phyloP scores from a whole-genome alignment of 2,888 invertebrate genomes.

The Cantharis nigra region DNA sequence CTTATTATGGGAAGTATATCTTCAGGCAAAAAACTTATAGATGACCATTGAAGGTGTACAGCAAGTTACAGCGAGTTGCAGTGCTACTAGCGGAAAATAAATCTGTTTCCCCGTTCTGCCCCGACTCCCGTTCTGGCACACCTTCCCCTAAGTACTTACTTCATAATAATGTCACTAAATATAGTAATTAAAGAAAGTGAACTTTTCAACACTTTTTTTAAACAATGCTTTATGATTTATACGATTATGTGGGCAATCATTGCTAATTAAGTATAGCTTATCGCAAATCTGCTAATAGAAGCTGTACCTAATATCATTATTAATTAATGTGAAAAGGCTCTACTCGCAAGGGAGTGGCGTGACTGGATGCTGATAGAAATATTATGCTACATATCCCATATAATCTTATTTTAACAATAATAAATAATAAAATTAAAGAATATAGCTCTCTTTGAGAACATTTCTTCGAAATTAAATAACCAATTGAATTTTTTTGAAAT shows the following conservation, averaged over 20 bases:
- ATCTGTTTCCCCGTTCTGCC: too few species aligned
- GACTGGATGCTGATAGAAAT: neutral
- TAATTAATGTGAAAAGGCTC: neutral
- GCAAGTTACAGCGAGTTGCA: too few species aligned
- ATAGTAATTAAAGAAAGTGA: neutral
- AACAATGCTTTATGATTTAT: neutral
- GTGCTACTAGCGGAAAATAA: too few species aligned
- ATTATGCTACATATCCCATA: neutral
- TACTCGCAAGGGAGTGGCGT: neutral
- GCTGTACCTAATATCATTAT: neutral
- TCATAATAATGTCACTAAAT: neutral
- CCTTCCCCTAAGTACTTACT: too few species aligned
- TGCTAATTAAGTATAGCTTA: neutral
- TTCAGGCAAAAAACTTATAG: too few species aligned
- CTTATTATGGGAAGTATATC: too few species aligned
- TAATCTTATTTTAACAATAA: neutral
- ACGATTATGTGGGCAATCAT: neutral
- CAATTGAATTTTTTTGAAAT: too few species aligned
- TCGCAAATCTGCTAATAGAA: neutral
- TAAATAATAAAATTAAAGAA: too few species aligned
- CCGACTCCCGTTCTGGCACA: too few species aligned
- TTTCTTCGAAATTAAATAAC: too few species aligned
- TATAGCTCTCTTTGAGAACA: too few species aligned
- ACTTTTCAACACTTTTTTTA: neutral
- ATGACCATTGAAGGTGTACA: too few species aligned